Conservation (phyloP, 2,888 invertebrate genomes). For the Sesia bembeciformis region DNA sequence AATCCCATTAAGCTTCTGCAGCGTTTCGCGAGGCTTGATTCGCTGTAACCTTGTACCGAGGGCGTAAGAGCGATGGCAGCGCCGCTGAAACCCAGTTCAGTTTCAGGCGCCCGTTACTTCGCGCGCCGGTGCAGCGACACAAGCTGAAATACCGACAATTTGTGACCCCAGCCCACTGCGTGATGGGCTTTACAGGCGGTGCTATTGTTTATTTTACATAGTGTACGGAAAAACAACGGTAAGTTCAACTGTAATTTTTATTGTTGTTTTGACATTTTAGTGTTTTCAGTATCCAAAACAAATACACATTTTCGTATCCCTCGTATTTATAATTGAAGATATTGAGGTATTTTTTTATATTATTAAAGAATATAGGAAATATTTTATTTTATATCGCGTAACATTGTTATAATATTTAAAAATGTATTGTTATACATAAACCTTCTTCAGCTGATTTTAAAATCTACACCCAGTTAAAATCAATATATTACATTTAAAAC, state of each 20-base stretch:
- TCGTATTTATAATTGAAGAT: too few species aligned
- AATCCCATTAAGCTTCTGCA: not conserved
- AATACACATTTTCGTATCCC: too few species aligned
- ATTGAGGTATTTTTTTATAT: too few species aligned
- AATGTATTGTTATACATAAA: too few species aligned
- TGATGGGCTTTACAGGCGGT: slow-evolving; percentile 34
- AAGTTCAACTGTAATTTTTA: slow-evolving; percentile 13
- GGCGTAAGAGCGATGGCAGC: slow-evolving; percentile 28
- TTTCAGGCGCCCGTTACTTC: slow-evolving; percentile 27
- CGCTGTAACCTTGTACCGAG: slow-evolving; percentile 15
- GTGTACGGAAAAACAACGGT: slow-evolving; percentile 24
- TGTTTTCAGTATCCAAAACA: too few species aligned
- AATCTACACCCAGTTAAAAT: too few species aligned
- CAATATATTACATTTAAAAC: too few species aligned
- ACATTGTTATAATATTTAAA: too few species aligned
- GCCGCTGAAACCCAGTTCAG: slow-evolving; percentile 26
- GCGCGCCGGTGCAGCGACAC: slow-evolving; percentile 2
- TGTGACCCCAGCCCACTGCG: slow-evolving; percentile 11
- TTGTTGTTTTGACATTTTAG: too few species aligned
- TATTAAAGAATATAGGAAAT: too few species aligned
- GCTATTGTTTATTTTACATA: slow-evolving; percentile 21
- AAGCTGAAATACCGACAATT: not conserved
- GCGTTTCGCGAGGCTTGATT: slow-evolving; percentile 1
- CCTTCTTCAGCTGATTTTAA: too few species aligned
- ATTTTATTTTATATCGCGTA: too few species aligned